These are phyloP conservation scores for Volucella bombylans DNA, from an alignment of 2,888 invertebrate genomes.

Conservation along the genomic window DNA sequence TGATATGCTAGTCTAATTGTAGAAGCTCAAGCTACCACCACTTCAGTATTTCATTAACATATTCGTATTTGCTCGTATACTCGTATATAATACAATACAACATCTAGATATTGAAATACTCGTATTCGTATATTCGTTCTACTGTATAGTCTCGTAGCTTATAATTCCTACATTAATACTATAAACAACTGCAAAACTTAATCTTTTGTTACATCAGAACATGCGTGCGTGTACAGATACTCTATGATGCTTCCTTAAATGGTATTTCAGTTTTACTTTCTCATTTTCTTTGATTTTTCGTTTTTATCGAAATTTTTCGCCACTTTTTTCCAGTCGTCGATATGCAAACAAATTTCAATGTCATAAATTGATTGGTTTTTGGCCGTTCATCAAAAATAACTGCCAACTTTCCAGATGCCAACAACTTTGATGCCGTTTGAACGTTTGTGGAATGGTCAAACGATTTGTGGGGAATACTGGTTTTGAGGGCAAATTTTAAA, in stretches of 20 bases:
- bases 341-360: conserved; percentile 31
- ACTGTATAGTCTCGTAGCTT: conserved; percentile 7
- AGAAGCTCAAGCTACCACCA: conserved; percentile 64
- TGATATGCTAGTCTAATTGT: conserved; percentile 21
- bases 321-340: conserved; percentile 4
- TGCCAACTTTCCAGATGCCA: no score
- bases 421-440: no score
- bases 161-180: conserved; percentile 47
- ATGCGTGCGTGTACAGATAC: conserved; percentile 65
- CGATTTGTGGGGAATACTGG: no score
- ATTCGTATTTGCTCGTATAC: conserved; percentile 34
- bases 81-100: no score
- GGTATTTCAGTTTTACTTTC: conserved; percentile 56
- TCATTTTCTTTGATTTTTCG: conserved; percentile 16
- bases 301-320: conserved; percentile 1
- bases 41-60: conserved; percentile 61
- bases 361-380: no score
- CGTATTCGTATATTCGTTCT: conserved; percentile 39
- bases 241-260: conserved; percentile 70
- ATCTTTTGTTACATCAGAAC: conserved; percentile 46
- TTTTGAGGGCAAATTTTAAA: no score
- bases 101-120: conserved; percentile 43
- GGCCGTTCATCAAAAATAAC: no score
- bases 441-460: no score
- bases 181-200: conserved; percentile 17